Conservation (phyloP, 2,113 vertebrate species). For the Albula goreensis region DNA sequence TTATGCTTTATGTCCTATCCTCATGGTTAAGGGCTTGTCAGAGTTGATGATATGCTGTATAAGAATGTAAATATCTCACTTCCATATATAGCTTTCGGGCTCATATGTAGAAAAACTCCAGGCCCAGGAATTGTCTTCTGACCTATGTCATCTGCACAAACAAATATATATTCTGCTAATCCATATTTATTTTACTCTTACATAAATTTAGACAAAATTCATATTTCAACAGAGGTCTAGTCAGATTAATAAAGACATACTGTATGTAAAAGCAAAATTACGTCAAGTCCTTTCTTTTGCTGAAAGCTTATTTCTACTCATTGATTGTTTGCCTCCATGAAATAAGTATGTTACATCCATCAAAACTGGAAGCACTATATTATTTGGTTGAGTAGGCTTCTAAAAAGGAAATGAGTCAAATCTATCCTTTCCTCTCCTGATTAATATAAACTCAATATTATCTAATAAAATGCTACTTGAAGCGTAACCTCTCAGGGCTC, state of each 20-base stretch:
- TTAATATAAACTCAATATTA: not conserved
- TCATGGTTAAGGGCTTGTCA: slow-evolving; percentile 1
- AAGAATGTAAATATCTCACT: not conserved
- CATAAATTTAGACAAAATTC: not conserved
- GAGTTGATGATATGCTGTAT: not conserved
- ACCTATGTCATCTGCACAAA: not conserved
- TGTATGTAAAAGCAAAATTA: not conserved
- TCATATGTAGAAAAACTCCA: not conserved
- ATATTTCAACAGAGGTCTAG: not conserved
- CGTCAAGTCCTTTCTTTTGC: not conserved
- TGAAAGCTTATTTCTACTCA: not conserved
- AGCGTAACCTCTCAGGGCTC: not conserved
- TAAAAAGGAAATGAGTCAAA: not conserved
- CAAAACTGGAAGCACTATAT: not conserved
- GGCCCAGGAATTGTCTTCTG: not conserved
- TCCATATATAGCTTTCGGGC: not conserved
- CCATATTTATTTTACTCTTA: not conserved
- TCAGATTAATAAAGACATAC: not conserved
- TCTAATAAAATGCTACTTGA: not conserved
- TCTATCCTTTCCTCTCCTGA: not conserved
- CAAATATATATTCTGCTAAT: not conserved
- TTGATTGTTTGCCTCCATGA: not conserved
- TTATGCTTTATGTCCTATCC: not conserved
- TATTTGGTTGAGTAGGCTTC: not conserved
- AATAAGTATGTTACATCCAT: not conserved